phyloP scores from a whole-genome alignment of 2,113 vertebrate species.

The Mustelus asterias region DNA sequence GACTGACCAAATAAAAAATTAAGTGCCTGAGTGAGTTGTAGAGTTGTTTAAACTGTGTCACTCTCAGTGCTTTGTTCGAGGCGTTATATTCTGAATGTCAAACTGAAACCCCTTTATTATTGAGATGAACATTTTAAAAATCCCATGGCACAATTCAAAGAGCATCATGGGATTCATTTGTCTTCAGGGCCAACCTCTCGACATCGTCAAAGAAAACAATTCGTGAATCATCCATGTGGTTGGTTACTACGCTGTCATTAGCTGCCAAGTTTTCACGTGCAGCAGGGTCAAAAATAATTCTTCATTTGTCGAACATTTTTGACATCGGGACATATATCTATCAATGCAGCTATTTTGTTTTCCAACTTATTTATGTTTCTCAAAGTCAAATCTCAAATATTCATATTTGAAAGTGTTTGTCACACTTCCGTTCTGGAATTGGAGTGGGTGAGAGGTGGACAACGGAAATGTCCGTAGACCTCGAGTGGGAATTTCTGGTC shows the following conservation, averaged over 20 bases:
- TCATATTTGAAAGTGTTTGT: neutral
- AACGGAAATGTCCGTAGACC: no score
- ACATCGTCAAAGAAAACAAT: neutral
- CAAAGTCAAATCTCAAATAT: neutral
- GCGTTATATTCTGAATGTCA: neutral
- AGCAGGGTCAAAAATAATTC: neutral
- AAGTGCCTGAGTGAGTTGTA: neutral
- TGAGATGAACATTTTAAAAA: neutral
- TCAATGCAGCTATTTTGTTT: neutral
- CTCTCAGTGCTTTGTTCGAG: neutral
- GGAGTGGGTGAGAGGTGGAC: no score
- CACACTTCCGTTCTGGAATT: no score
- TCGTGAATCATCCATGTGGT: neutral
- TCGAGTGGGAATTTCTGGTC: no score
- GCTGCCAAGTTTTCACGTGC: no score
- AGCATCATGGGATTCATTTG: neutral
- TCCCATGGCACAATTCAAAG: neutral
- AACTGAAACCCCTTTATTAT: neutral
- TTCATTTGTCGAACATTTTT: neutral
- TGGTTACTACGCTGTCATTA: neutral
- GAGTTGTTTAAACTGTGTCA: neutral
- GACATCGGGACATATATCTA: neutral
- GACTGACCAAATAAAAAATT: neutral
- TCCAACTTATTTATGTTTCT: neutral
- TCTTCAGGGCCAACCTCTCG: neutral